Conservation (phyloP, 2,888 invertebrate genomes). For the Dichetophora obliterata region DNA sequence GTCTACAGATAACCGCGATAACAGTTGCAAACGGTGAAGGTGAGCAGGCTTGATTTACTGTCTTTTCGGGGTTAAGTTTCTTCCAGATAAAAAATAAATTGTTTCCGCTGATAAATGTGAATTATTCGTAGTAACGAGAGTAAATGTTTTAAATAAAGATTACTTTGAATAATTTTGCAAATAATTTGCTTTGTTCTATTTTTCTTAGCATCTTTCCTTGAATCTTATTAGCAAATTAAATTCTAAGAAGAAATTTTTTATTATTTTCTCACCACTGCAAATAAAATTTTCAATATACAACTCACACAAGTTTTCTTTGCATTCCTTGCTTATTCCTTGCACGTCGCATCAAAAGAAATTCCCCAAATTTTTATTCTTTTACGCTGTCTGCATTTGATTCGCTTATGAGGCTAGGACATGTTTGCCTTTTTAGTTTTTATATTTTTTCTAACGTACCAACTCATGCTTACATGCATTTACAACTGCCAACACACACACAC, state of each 20-base stretch:
- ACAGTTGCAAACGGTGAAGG: constrained; percentile 5
- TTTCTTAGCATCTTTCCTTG: not conserved
- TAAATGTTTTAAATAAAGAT: not conserved
- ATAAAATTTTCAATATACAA: constrained; percentile 7
- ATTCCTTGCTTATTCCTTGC: constrained; percentile 16
- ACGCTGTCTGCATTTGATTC: constrained; percentile 38
- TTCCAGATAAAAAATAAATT: not conserved
- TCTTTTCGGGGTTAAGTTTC: not conserved
- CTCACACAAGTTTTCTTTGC: not conserved
- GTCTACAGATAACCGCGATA: constrained; percentile 65
- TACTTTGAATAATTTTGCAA: not conserved
- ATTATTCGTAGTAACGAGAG: no score
- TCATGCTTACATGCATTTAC: not conserved
- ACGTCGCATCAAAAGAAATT: constrained; percentile 37
- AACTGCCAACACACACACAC: constrained; percentile 20
- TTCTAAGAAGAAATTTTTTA: not conserved
- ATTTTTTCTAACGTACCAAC: not conserved
- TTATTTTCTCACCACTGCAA: not conserved
- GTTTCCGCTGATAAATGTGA: constrained; percentile 5
- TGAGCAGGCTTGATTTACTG: not conserved
- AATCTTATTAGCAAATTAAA: constrained; percentile 30
- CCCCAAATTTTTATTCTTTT: constrained; percentile 36
- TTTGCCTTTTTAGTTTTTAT: constrained; percentile 8
- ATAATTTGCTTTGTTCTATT: not conserved
- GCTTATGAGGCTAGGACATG: not conserved